Percentiles rank a stretch among this genome's conserved stretches.
phyloP scores from a whole-genome alignment of 2,113 vertebrate species.

The Lophura nycthemera region DNA sequence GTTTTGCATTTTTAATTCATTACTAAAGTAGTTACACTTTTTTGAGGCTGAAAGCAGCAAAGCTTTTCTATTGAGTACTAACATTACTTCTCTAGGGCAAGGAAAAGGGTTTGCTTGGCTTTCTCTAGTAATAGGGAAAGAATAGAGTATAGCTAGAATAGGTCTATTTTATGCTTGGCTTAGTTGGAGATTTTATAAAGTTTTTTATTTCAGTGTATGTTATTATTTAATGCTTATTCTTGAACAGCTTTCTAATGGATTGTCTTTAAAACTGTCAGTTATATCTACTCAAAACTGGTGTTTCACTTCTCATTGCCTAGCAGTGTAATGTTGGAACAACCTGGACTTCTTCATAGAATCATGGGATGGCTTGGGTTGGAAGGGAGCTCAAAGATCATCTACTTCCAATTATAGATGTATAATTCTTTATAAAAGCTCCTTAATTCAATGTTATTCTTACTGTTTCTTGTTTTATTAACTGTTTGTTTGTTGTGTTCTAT shows the following conservation, averaged over 20 bases:
- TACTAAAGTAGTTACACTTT: neutral
- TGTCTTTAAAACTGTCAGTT: neutral
- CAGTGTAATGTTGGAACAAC: neutral
- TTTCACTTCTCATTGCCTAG: neutral
- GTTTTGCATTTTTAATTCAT: neutral
- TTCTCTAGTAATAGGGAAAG: neutral
- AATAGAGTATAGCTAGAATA: neutral
- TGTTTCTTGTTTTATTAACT: neutral
- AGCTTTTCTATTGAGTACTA: neutral
- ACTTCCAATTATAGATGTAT: neutral
- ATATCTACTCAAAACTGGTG: fast-evolving
- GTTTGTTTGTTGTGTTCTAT: neutral
- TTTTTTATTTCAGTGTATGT: neutral
- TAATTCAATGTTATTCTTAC: neutral
- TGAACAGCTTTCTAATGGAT: neutral
- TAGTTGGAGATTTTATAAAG: neutral
- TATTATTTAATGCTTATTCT: neutral
- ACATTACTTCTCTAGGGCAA: neutral
- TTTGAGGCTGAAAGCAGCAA: neutral
- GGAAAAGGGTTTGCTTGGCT: neutral
- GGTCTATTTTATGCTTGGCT: neutral
- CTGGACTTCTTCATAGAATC: neutral
- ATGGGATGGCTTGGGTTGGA: too few relatives aligned
- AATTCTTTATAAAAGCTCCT: fast-evolving
- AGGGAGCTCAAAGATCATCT: too few relatives aligned